Evolutionary conservation across 64 coral and sea anemone species (phyloP).

Genomic region (Catalaphyllia jardinei): DNA sequence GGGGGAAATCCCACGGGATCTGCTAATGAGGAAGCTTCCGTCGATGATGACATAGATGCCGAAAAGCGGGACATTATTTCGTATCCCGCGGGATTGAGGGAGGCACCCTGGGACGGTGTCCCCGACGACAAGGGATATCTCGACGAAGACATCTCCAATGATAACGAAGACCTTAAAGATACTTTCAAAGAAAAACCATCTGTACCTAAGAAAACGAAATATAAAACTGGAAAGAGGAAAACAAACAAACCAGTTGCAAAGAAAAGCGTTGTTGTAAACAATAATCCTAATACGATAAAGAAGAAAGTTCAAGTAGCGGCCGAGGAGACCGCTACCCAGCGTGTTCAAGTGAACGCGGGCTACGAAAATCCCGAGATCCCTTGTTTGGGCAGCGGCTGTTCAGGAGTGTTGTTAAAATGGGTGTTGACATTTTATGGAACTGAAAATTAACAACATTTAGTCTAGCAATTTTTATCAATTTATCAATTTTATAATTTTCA

Average conservation of each 20-base stretch:
- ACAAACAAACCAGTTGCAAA: conserved; percentile 40
- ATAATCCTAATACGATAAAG: conserved; percentile 58
- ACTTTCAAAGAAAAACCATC: not conserved
- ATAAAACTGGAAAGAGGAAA: conserved; percentile 24
- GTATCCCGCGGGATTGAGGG: conserved; percentile 23
- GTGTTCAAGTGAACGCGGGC: conserved; percentile 97
- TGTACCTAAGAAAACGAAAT: conserved; percentile 50
- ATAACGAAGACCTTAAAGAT: not conserved
- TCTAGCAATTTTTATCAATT: conserved; percentile 51
- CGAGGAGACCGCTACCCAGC: conserved; percentile 89
- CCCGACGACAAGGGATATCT: conserved; percentile 17
- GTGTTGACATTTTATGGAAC: conserved; percentile 92
- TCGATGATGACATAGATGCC: conserved; percentile 14
- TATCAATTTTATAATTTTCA: conserved; percentile 30
- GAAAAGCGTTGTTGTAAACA: conserved; percentile 60
- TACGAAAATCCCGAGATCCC: conserved; percentile 96
- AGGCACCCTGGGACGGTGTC: not conserved
- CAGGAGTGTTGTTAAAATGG: conserved; percentile 87
- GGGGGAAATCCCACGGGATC: not conserved
- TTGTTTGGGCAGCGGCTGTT: conserved; percentile 78
- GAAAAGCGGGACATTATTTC: conserved; percentile 65
- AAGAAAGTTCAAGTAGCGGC: conserved; percentile 95
- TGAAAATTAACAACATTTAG: conserved; percentile 41
- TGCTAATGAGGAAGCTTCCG: not conserved
- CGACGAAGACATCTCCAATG: not conserved